These are phyloP conservation scores for Oreochromis niloticus DNA, from an alignment of 2,113 vertebrate species.

Conservation along the genomic window DNA sequence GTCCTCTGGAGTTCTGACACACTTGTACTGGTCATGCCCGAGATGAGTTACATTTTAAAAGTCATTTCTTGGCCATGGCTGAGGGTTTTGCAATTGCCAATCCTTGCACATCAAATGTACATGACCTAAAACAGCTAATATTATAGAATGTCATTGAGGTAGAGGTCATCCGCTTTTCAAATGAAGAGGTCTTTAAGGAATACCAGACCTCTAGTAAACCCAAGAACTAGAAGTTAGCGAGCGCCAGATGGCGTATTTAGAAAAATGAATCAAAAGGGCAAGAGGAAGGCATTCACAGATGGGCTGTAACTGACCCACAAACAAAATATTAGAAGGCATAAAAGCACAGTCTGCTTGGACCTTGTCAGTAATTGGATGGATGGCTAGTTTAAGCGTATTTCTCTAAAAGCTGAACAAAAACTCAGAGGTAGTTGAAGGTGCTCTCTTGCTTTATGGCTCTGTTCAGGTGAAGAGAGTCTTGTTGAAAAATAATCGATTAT, in stretches of 20 bases:
- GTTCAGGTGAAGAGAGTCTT: not conserved
- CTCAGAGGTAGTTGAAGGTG: not conserved
- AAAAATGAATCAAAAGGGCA: not conserved
- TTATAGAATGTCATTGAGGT: not conserved
- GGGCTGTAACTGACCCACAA: not conserved
- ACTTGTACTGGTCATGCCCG: conserved; percentile 43
- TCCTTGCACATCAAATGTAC: not conserved
- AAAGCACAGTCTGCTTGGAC: not conserved
- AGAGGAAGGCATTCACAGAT: not conserved
- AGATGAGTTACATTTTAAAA: conserved; percentile 23
- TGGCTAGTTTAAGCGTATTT: accelerated
- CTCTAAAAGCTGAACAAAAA: not conserved
- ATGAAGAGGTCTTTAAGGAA: not conserved
- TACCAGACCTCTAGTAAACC: not conserved
- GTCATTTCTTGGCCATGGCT: not conserved
- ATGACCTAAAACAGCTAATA: not conserved
- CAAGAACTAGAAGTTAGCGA: not conserved
- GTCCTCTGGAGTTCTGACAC: conserved; percentile 18
- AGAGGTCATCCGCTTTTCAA: not conserved
- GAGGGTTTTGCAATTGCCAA: not conserved
- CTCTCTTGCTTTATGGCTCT: not conserved
- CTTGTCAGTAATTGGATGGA: not conserved
- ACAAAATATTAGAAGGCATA: not conserved
- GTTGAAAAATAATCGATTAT: not conserved
- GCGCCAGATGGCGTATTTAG: not conserved